These are phyloP conservation scores for Dendropsophus ebraccatus DNA, from an alignment of 2,113 vertebrate genomes.

Conservation along the genomic window DNA sequence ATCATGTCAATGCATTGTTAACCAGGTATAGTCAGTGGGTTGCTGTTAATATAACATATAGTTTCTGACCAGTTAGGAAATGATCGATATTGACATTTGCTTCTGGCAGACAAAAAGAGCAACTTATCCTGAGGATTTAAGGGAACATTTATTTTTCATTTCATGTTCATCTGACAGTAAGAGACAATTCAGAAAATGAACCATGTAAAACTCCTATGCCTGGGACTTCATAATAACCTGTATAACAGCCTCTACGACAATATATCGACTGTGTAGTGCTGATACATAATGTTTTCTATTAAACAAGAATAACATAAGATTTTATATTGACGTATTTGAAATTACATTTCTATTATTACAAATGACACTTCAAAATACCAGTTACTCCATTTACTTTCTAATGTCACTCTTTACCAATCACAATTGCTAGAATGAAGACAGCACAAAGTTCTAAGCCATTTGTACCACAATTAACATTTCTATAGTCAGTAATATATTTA, in stretches of 20 bases:
- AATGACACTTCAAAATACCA: neutral
- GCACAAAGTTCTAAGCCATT: slow-evolving; percentile 20
- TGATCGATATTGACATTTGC: slow-evolving; percentile 19
- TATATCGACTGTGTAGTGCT: neutral
- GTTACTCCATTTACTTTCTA: slow-evolving; percentile 1
- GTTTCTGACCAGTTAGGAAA: slow-evolving; percentile 15
- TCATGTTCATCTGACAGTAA: slow-evolving; percentile 55
- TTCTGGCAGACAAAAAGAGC: slow-evolving; percentile 26
- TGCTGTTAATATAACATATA: neutral
- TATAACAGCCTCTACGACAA: slow-evolving; percentile 33
- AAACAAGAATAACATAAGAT: neutral
- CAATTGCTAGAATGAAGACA: slow-evolving; percentile 10
- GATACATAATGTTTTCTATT: neutral
- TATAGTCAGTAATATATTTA: slow-evolving; percentile 22
- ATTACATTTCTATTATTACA: slow-evolving; percentile 14
- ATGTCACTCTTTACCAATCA: neutral
- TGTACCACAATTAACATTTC: neutral
- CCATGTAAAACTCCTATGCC: slow-evolving; percentile 50
- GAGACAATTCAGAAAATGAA: slow-evolving; percentile 62
- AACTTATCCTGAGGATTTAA: neutral
- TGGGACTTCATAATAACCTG: slow-evolving; percentile 43
- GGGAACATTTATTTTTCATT: slow-evolving; percentile 52
- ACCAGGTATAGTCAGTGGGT: slow-evolving; percentile 11
- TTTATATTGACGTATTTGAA: slow-evolving; percentile 11
- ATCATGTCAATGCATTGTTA: slow-evolving; percentile 25